Evolutionary conservation across 2,797 vertebrate species (phyloP), one percentile per base, ranked within the genome.

Genomic region (Lerista edwardsae): DNA sequence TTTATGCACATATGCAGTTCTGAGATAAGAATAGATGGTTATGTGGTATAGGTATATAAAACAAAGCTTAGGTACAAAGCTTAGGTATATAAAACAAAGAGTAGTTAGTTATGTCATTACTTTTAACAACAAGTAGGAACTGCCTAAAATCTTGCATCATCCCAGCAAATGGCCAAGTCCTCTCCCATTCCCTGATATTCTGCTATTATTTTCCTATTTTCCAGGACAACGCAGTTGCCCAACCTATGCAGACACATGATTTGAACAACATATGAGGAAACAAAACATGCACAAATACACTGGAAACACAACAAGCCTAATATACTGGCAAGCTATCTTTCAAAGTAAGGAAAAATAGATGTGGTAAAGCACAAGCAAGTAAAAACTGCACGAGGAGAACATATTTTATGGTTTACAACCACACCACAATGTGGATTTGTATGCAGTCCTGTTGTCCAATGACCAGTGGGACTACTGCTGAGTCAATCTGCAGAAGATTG

Each of bases 1-100:
- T 0, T 44, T 25, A 25, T 17, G 1, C 41, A 51, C 65, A 3
- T 10, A 67, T 44, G 1, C 14, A 3, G 0, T 6, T 59, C 0
- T 69, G 31, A 6, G 25, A 64, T 61, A 0, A 47, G 47, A 47
- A 47, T 47, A 47, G 47, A 47, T 47, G 47, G 47, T 47, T 47
- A 47, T 47, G 47, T 8, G 11, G 14, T 87, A 21, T 12, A 1
- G 11, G 82, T 75, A 25, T 0, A 10, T 51, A 29, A 27, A 44
- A 74, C 0, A 9, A 82, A 39, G 73, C 10, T 47, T 47, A 6
- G 11, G 7, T 7, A 47, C 11, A 39, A 17, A 17, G 2, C 14
- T 82, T 75, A 27, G 72, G 7, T 31, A 74, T 0, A 8, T 55
- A n/a, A 27, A 44, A 74, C 0, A 9, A 82, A 41, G 69, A 15